These are phyloP conservation scores for Lysandra coridon DNA, from an alignment of 2,888 invertebrate genomes.

Conservation along the genomic window DNA sequence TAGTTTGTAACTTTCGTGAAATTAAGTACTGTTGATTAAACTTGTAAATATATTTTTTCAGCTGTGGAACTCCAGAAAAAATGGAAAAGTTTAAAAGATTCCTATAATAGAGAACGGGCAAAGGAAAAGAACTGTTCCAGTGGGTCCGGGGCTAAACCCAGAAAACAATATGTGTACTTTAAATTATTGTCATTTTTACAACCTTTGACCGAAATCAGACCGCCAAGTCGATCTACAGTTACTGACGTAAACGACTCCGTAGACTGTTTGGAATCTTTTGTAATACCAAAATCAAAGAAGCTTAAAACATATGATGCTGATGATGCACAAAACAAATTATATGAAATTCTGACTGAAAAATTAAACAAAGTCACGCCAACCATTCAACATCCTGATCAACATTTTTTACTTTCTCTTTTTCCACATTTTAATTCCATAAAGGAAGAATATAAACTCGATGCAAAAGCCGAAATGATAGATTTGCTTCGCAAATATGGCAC, in stretches of 20 bases:
- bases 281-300: too few relatives aligned
- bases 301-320: neutral
- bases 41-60: slow-evolving; percentile 31
- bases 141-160: slow-evolving; percentile 1
- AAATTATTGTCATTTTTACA: neutral
- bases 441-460: neutral
- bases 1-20: too few relatives aligned
- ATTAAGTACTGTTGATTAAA: neutral
- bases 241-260: too few relatives aligned
- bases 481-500: slow-evolving; percentile 20
- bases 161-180: neutral
- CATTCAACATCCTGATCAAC: neutral
- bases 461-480: slow-evolving; percentile 25
- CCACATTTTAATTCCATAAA: neutral
- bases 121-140: neutral
- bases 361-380: neutral
- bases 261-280: too few relatives aligned
- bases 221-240: neutral
- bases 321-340: slow-evolving; percentile 1
- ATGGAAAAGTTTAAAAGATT: slow-evolving; percentile 41
- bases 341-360: neutral
- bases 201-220: neutral
- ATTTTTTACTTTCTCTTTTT: neutral
- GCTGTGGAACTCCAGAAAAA: slow-evolving; percentile 39
- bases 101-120: slow-evolving; percentile 40